Base-by-base conservation (phyloP, 2,888 invertebrate species). In the Napeogenes sylphis region DNA sequence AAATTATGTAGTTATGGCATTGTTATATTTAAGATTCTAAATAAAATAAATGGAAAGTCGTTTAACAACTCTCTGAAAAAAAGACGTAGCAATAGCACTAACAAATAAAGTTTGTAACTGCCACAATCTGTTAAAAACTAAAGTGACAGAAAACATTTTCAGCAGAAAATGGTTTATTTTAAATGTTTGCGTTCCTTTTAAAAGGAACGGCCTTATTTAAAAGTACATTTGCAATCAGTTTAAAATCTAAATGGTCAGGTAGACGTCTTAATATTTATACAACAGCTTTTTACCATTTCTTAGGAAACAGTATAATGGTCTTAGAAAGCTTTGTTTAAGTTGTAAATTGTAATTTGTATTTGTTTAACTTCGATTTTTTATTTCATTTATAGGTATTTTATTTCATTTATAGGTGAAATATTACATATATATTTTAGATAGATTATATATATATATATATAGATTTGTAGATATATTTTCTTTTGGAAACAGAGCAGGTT, bases 211-310 rank as follows among this genome's bases (percentile, higher is more conserved):
- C 42, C 10, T 42, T 42, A 42, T 42, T 42, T 42, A 42, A 42
- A 42, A 42, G 42, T 42, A 42, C 42, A 42, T 42, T 42, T 42
- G 42, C 42, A 42, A 42, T 42, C 42, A 42, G 42, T 42, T 30
- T 8, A 12, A 51, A 30, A 51, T 51, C 51, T 51, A 30, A 30
- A 30, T 51, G 51, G 51, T 51, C 47, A 30, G 51, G 51, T 51
- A 21, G 51, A 30, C 30, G 51, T 21, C 51, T 51, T 51, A 14
- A 30, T 51, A 12, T 30, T 8, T 42, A 42, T 42, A 42, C 42
- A 42, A 42, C n/a, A 51, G 30, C 30, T 51, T 51, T 51, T 51
- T 30, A 51, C 21, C 30, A 51, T 51, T 12, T 21, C 51, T 51
- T 12, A 8, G 30, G 21, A 51, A 51, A 51, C 21, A 8, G 51